These are phyloP conservation scores for Poicephalus meyeri DNA, from an alignment of 2,113 vertebrate species.

Conservation along the genomic window DNA sequence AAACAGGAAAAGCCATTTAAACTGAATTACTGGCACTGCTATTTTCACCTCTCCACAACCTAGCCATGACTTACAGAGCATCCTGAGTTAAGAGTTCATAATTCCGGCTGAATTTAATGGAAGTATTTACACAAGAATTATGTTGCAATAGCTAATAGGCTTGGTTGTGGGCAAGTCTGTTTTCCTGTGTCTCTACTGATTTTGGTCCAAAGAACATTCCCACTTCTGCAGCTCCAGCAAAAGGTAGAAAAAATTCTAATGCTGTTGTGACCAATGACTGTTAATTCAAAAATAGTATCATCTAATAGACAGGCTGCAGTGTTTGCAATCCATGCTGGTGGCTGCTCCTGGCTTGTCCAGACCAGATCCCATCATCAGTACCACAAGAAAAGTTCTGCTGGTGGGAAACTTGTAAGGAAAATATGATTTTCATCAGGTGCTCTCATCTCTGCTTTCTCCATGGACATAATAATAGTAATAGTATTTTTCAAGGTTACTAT, in stretches of 20 bases:
- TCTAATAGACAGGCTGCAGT: not conserved
- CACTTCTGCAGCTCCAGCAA: not conserved
- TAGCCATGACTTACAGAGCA: constrained; percentile 17
- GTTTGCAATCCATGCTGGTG: not conserved
- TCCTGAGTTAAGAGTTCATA: constrained; percentile 3
- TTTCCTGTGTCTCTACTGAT: not conserved
- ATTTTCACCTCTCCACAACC: constrained; percentile 35
- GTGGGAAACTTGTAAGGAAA: not conserved
- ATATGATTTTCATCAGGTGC: not conserved
- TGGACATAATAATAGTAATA: rapidly evolving
- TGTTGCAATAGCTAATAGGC: constrained; percentile 29
- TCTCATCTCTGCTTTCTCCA: not conserved
- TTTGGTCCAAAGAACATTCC: not conserved
- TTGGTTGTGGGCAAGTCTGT: not conserved
- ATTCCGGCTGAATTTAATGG: constrained; percentile 25
- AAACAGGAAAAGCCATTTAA: constrained; percentile 11
- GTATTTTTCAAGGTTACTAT: not conserved
- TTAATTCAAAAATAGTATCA: not conserved
- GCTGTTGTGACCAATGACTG: not conserved
- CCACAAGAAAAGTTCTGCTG: not conserved
- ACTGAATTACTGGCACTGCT: constrained; percentile 1
- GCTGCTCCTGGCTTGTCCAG: not conserved
- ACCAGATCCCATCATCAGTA: not conserved
- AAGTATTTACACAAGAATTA: constrained; percentile 26
- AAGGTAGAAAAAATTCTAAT: not conserved